Percentiles rank a stretch among this genome's conserved stretches.
phyloP scores from a whole-genome alignment of 2,113 vertebrate species.

The Oenanthe melanoleuca region DNA sequence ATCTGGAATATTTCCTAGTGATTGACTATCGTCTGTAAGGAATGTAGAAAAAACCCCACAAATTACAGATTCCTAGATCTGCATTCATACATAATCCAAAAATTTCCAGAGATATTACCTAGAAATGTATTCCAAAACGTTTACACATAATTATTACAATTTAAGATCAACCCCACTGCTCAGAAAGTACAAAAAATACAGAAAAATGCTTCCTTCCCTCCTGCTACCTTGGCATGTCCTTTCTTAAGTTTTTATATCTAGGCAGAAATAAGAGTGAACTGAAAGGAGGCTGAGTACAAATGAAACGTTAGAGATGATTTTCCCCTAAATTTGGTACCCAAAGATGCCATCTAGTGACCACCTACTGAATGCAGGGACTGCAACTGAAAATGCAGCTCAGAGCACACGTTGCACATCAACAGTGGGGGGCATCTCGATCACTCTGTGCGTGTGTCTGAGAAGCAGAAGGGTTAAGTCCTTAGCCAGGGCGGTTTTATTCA shows the following conservation, averaged over 20 bases:
- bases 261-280: not conserved
- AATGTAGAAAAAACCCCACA: not conserved
- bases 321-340: constrained; percentile 31
- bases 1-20: not conserved
- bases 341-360: constrained; percentile 71
- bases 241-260: not conserved
- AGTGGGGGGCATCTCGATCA: accelerated
- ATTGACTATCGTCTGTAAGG: not conserved
- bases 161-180: not conserved
- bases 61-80: not conserved
- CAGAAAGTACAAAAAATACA: not conserved
- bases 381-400: not conserved
- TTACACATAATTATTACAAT: not conserved
- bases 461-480: not conserved
- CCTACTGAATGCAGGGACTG: not conserved
- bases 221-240: accelerated
- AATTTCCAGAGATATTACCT: not conserved
- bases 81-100: not conserved
- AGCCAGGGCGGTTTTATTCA: not conserved
- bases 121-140: not conserved
- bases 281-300: not conserved
- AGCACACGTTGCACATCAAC: accelerated
- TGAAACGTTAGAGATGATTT: not conserved
- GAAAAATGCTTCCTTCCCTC: not conserved
- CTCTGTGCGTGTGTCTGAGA: accelerated